phyloP scores from a whole-genome alignment of 2,888 invertebrate genomes.

The Polyploca ridens region DNA sequence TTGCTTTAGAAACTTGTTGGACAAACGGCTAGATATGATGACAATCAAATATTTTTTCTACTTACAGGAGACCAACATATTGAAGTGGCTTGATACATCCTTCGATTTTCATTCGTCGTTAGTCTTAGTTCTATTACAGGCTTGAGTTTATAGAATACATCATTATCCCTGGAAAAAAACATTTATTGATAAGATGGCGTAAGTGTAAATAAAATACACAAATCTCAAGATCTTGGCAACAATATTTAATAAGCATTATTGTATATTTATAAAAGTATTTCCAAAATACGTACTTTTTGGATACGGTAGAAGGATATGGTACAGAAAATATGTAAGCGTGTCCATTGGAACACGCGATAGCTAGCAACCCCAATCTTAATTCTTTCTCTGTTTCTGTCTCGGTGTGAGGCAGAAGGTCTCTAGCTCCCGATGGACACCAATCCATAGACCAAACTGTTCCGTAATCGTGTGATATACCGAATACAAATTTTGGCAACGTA shows the following conservation, averaged over 20 bases:
- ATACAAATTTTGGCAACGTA: constrained; percentile 64
- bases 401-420: constrained; percentile 55
- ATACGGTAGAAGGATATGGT: constrained; percentile 70
- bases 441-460: constrained; percentile 88
- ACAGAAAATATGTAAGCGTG: constrained; percentile 86
- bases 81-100: constrained; percentile 76
- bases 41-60: constrained; percentile 11
- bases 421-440: constrained; percentile 91
- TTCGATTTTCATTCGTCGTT: constrained; percentile 43
- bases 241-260: too few species aligned
- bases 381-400: constrained; percentile 17
- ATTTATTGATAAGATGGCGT: neutral
- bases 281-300: constrained; percentile 45
- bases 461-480: constrained; percentile 85
- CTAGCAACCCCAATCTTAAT: constrained; percentile 87
- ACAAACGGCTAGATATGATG: neutral
- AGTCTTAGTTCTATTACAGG: constrained; percentile 76
- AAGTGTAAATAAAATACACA: too few species aligned
- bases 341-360: constrained; percentile 88
- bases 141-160: constrained; percentile 67
- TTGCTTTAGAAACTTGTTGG: neutral
- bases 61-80: constrained; percentile 80
- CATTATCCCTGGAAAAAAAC: constrained; percentile 54
- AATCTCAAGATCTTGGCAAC: too few species aligned
- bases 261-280: too few species aligned